Conservation (phyloP, 2,888 invertebrate species). For the Drosophila robusta region DNA sequence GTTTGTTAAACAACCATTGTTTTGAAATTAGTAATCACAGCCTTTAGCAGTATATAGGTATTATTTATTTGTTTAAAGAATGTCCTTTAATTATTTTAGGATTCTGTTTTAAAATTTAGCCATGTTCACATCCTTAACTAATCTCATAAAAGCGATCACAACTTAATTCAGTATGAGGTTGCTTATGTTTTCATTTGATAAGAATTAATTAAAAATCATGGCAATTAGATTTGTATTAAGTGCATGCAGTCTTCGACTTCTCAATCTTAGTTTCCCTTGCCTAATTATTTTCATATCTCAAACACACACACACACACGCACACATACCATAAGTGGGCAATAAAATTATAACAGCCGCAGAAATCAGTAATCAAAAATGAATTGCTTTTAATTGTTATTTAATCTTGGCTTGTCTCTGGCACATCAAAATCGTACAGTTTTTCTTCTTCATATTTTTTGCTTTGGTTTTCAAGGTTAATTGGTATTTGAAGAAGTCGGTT, state of each 20-base stretch:
- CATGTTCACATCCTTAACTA: not conserved
- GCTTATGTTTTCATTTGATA: not conserved
- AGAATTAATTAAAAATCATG: not conserved
- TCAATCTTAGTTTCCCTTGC: not conserved
- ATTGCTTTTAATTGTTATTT: conserved; percentile 79
- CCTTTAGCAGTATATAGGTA: too few species aligned
- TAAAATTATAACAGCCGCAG: conserved; percentile 67
- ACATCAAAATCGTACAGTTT: conserved; percentile 39
- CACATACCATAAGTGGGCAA: conserved; percentile 57
- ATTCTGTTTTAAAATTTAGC: not conserved
- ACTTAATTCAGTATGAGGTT: not conserved
- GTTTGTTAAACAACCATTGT: too few species aligned
- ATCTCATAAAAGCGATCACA: too few species aligned
- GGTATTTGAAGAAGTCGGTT: conserved; percentile 52
- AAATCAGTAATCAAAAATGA: conserved; percentile 73
- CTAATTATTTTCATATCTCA: conserved; percentile 27
- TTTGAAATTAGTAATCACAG: too few species aligned
- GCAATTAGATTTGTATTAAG: conserved; percentile 6
- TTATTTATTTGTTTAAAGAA: too few species aligned
- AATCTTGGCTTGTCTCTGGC: conserved; percentile 55
- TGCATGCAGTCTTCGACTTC: conserved; percentile 22
- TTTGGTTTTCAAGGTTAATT: conserved; percentile 70
- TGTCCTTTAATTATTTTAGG: too few species aligned
- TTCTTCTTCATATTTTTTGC: conserved; percentile 24
- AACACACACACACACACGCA: conserved; percentile 9